Evolutionary conservation across 1,140 invertebrate genomes (phyloP), one percentile per base, ranked within the genome.

Genomic region (Diachasmimorpha longicaudata): DNA sequence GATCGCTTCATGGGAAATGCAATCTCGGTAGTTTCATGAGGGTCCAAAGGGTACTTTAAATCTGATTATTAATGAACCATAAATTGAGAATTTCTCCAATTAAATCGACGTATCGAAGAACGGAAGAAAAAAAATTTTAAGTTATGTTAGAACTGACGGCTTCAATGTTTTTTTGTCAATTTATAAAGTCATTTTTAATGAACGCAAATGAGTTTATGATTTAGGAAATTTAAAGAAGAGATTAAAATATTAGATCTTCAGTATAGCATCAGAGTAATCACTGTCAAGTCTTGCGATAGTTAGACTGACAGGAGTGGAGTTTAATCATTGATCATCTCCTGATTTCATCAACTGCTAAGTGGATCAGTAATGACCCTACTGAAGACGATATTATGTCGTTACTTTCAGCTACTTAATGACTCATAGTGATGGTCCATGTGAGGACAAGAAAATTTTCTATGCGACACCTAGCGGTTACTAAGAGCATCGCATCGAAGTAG

Each of bases 291-390:
- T 78, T 84, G 83, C 84, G 79, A 84, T 83, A 81, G 63, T 78
- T 74, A 19, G 78, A 79, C 70, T 44, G 63, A 55, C 74, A 79
- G 80, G 85, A 83, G 85, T 69, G 82, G 77, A 78, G 75, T 79
- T 79, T 85, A 87, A 86, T 86, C 85, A 87, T 1, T 0, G 70
- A 73, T 87, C 85, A 87, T 87, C 73, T 84, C 83, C 81, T 11
- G 16, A 0, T 0, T 0, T 86, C 85, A 87, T 87, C 85, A 86
- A 77, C 0, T 86, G 85, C 85, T 84, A 81, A 81, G 79, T 81
- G 81, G 83, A 81, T 83, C 81, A 84, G 81, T 83, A 72, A 80
- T 79, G 80, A 84, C 81, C 83, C 80, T 70, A 84, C 81, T 84
- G 83, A 82, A 73, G 83, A 84, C 83, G 23, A 77, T 36, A 0